Conservation (phyloP, 2,113 vertebrate genomes). For the Ameiurus melas region DNA sequence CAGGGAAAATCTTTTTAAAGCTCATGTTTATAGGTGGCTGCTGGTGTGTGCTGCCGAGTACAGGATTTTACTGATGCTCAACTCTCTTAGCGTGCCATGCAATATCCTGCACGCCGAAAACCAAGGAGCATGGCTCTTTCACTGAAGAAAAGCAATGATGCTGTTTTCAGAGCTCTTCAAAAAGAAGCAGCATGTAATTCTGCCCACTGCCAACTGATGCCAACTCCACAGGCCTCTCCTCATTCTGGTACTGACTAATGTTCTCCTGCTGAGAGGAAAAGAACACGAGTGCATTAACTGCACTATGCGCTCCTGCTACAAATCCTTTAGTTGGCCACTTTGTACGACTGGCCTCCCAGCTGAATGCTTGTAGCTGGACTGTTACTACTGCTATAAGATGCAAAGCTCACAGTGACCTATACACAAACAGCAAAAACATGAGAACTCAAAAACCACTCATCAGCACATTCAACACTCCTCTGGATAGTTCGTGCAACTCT, state of each 20-base stretch:
- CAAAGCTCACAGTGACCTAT: neutral
- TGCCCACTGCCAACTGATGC: constrained; percentile 30
- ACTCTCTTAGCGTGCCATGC: constrained; percentile 24
- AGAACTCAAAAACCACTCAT: neutral
- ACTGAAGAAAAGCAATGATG: constrained; percentile 6
- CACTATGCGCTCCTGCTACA: constrained; percentile 18
- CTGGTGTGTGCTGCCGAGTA: neutral
- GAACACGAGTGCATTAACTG: constrained; percentile 18
- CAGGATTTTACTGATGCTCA: constrained; percentile 20
- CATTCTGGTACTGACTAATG: constrained; percentile 27
- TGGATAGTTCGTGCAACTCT: neutral
- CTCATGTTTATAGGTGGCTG: constrained; percentile 28
- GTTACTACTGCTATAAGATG: neutral
- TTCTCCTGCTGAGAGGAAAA: constrained; percentile 41
- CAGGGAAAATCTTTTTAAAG: constrained; percentile 23
- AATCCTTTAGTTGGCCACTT: constrained; percentile 41
- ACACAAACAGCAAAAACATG: constrained; percentile 24
- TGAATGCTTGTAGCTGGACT: constrained; percentile 11
- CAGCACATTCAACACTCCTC: neutral
- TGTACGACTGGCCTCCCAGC: constrained; percentile 29
- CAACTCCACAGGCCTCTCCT: constrained; percentile 28
- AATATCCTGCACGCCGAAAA: constrained; percentile 15
- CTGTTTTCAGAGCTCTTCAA: constrained; percentile 17
- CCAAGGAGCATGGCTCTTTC: neutral
- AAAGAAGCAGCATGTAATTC: constrained; percentile 27